phyloP scores from a whole-genome alignment of 2,888 invertebrate species.

The Tetragnatha montana region DNA sequence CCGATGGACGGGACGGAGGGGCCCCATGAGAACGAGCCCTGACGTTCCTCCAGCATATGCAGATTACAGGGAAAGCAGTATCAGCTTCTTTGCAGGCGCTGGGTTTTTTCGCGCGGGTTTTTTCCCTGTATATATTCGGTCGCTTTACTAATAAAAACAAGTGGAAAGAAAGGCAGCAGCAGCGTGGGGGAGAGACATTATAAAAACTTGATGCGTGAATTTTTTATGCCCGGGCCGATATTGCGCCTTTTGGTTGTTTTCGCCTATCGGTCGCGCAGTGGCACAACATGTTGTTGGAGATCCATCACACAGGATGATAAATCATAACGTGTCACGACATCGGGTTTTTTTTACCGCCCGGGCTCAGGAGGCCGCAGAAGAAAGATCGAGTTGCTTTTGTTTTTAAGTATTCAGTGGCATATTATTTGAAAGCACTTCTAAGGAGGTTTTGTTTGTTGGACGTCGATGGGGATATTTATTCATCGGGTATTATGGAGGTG shows the following conservation, averaged over 20 bases:
- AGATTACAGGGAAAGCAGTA: slow-evolving; percentile 65
- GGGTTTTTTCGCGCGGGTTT: slow-evolving; percentile 7
- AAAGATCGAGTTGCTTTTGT: slow-evolving; percentile 42
- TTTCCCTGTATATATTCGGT: slow-evolving; percentile 39
- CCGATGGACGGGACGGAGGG: slow-evolving; percentile 39
- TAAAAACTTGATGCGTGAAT: slow-evolving; percentile 66
- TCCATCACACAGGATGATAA: slow-evolving; percentile 65
- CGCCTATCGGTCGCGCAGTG: slow-evolving; percentile 54
- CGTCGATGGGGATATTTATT: background rate
- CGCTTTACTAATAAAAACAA: slow-evolving; percentile 70
- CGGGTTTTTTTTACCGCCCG: slow-evolving; percentile 22
- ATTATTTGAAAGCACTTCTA: slow-evolving; percentile 22
- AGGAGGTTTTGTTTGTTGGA: background rate
- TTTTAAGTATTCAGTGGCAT: slow-evolving; percentile 54
- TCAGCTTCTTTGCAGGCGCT: slow-evolving; percentile 61
- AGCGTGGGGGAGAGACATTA: slow-evolving; percentile 56
- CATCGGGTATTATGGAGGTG: background rate
- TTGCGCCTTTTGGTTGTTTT: slow-evolving; percentile 29
- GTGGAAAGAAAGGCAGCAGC: slow-evolving; percentile 42
- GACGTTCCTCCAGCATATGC: slow-evolving; percentile 58
- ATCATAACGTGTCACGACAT: slow-evolving; percentile 61
- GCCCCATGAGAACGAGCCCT: slow-evolving; percentile 23
- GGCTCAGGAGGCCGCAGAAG: background rate
- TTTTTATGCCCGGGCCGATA: slow-evolving; percentile 49
- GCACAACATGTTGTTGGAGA: slow-evolving; percentile 60